phyloP scores from a whole-genome alignment of 1,140 invertebrate genomes.

The Acromyrmex echinatior region DNA sequence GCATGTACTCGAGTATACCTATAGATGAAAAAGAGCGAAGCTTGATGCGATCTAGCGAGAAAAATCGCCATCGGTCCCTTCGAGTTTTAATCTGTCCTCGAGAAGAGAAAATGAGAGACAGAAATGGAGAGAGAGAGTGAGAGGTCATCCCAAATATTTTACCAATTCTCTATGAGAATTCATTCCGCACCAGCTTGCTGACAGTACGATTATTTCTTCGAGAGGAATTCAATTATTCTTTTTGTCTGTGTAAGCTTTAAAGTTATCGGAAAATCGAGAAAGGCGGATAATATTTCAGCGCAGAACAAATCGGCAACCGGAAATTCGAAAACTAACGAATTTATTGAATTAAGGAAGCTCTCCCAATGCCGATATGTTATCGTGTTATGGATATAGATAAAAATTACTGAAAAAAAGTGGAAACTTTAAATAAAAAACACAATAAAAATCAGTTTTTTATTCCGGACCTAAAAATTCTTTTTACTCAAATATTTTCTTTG shows the following conservation, averaged over 20 bases:
- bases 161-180: constrained; percentile 61
- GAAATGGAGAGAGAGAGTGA: background rate
- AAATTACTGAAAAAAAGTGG: too few species aligned
- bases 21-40: background rate
- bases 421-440: too few species aligned
- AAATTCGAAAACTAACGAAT: constrained; percentile 32
- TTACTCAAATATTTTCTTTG: too few species aligned
- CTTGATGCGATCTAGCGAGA: constrained; percentile 41
- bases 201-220: constrained; percentile 55
- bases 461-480: too few species aligned
- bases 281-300: constrained; percentile 20
- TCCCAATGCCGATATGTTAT: background rate
- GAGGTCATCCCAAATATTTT: constrained; percentile 46
- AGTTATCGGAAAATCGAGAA: constrained; percentile 30
- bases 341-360: constrained; percentile 21
- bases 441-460: too few species aligned
- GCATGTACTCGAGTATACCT: background rate
- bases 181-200: constrained; percentile 48
- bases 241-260: constrained; percentile 52
- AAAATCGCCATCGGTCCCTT: constrained; percentile 22
- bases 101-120: background rate
- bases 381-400: background rate
- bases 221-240: constrained; percentile 60
- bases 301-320: constrained; percentile 14
- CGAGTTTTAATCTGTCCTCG: constrained; percentile 45